A percentile compares a stretch with the other conserved stretches of the same genome.
phyloP scores from a whole-genome alignment of 2,113 vertebrate species.

The Dascyllus trimaculatus region DNA sequence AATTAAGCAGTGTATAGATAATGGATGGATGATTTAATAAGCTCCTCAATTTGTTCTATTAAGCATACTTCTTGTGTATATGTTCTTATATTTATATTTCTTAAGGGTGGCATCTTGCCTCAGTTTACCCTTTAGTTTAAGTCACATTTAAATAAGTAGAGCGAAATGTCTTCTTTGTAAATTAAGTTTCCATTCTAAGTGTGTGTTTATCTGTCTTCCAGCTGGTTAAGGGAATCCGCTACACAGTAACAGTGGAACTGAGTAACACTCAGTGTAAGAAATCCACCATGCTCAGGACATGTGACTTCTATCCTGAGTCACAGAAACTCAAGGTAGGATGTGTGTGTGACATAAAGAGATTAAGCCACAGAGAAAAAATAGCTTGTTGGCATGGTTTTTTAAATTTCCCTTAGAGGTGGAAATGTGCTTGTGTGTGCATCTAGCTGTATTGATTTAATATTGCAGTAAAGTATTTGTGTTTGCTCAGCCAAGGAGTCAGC shows the following conservation, averaged over 20 bases:
- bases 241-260: conserved; percentile 85
- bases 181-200: conserved; percentile 1
- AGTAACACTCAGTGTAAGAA: conserved; percentile 88
- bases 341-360: neutral
- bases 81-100: too few relatives aligned
- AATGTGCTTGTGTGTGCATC: neutral
- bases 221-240: conserved; percentile 89
- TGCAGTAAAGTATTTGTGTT: neutral
- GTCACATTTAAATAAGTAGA: neutral
- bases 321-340: conserved; percentile 86
- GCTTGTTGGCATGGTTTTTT: neutral
- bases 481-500: conserved; percentile 17
- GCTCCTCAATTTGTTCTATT: too few relatives aligned
- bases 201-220: conserved; percentile 65
- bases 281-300: conserved; percentile 64
- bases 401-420: neutral
- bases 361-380: neutral
- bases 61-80: too few relatives aligned
- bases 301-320: conserved; percentile 82
- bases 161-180: neutral
- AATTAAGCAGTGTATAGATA: too few relatives aligned
- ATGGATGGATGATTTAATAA: too few relatives aligned
- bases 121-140: too few relatives aligned
- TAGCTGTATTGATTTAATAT: neutral
- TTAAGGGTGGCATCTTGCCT: too few relatives aligned